phyloP scores from a whole-genome alignment of 2,888 invertebrate genomes.

The Coremacera marginata region DNA sequence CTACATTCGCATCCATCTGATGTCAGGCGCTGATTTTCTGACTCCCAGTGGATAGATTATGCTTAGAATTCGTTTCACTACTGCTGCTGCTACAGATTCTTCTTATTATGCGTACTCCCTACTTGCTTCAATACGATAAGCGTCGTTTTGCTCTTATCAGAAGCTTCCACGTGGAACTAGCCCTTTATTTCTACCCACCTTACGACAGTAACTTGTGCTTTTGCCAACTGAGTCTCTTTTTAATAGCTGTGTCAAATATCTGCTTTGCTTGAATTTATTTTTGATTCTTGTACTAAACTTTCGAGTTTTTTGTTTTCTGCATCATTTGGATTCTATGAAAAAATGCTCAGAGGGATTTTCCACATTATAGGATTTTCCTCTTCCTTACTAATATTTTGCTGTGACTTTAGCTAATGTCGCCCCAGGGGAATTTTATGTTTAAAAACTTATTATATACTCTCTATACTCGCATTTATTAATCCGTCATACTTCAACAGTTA shows the following conservation, averaged over 20 bases:
- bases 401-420: too few species aligned
- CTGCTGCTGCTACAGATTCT: neutral
- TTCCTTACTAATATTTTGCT: neutral
- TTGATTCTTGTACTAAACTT: neutral
- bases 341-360: neutral
- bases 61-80: neutral
- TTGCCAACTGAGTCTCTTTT: neutral
- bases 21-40: neutral
- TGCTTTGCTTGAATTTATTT: neutral
- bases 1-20: neutral
- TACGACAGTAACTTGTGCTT: neutral
- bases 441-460: too few species aligned
- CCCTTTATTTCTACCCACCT: too few species aligned
- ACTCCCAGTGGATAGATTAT: conserved; percentile 16
- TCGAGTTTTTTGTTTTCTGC: neutral
- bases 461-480: too few species aligned
- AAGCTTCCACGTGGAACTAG: too few species aligned
- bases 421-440: too few species aligned
- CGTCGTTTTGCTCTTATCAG: too few species aligned
- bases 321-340: neutral
- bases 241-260: neutral
- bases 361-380: neutral
- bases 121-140: neutral
- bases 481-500: too few species aligned
- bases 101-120: neutral